phyloP scores from a whole-genome alignment of 2,797 vertebrate species.

The Cryptoblepharus egeriae region DNA sequence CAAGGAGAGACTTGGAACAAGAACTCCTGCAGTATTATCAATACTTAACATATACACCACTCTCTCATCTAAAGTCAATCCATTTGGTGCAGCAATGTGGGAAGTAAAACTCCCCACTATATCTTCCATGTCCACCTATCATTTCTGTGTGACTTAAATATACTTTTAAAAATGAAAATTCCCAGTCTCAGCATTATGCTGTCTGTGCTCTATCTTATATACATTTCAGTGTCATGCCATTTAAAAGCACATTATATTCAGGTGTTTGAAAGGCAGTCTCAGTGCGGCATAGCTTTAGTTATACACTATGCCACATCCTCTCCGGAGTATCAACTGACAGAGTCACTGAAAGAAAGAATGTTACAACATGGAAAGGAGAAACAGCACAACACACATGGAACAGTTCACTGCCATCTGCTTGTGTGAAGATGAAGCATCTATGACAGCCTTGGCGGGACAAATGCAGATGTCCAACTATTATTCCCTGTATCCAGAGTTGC shows the following conservation, averaged over 20 bases:
- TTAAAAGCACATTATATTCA: background rate
- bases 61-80: background rate
- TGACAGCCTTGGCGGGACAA: conserved; percentile 52
- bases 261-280: background rate
- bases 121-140: background rate
- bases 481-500: conserved; percentile 48
- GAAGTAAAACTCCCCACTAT: background rate
- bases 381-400: conserved; percentile 4
- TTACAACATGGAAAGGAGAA: conserved; percentile 1
- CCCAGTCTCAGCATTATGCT: background rate
- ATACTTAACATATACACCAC: background rate
- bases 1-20: background rate
- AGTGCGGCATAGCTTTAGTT: background rate
- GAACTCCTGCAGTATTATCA: background rate
- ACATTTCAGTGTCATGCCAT: background rate
- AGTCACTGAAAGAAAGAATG: background rate
- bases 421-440: background rate
- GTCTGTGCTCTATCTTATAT: background rate
- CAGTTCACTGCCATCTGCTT: conserved; percentile 31
- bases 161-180: background rate
- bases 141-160: background rate
- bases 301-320: background rate
- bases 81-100: background rate
- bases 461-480: conserved; percentile 63
- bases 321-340: conserved; percentile 3